Evolutionary conservation across 2,113 vertebrate species (phyloP).

Genomic region (Panthera tigris): DNA sequence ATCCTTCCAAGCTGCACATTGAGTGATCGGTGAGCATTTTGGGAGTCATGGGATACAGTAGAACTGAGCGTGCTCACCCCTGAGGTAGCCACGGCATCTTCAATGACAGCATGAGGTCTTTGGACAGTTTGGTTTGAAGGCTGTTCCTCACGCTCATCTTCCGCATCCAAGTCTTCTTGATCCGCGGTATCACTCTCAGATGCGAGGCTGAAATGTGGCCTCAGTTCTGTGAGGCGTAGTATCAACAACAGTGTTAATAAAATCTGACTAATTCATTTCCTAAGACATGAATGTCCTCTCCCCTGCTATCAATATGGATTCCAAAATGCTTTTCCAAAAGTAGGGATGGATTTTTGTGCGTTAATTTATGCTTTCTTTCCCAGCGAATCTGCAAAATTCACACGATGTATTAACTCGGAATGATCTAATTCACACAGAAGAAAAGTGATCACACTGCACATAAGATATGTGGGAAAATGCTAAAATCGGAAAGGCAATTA

Average conservation of each 20-base stretch:
- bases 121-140: slow-evolving; percentile 85
- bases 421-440: slow-evolving; percentile 14
- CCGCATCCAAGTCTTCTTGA: slow-evolving; percentile 92
- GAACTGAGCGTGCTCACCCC: slow-evolving; percentile 99
- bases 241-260: not conserved
- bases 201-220: slow-evolving; percentile 96
- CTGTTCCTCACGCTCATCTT: slow-evolving; percentile 85
- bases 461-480: not conserved
- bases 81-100: slow-evolving; percentile 95
- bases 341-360: not conserved
- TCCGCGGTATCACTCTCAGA: slow-evolving; percentile 97
- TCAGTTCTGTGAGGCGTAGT: slow-evolving; percentile 87
- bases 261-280: not conserved
- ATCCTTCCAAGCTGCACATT: slow-evolving; percentile 94
- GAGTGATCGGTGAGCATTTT: slow-evolving; percentile 90
- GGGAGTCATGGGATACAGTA: slow-evolving; percentile 94
- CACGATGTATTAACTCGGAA: not conserved
- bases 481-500: slow-evolving; percentile 28
- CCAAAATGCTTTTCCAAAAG: not conserved
- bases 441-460: not conserved
- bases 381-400: not conserved
- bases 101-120: slow-evolving; percentile 85
- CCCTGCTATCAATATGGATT: not conserved
- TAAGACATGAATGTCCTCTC: not conserved
- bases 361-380: not conserved